Evolutionary conservation across 2,113 vertebrate species (phyloP).

Genomic region (Mobula hypostoma): DNA sequence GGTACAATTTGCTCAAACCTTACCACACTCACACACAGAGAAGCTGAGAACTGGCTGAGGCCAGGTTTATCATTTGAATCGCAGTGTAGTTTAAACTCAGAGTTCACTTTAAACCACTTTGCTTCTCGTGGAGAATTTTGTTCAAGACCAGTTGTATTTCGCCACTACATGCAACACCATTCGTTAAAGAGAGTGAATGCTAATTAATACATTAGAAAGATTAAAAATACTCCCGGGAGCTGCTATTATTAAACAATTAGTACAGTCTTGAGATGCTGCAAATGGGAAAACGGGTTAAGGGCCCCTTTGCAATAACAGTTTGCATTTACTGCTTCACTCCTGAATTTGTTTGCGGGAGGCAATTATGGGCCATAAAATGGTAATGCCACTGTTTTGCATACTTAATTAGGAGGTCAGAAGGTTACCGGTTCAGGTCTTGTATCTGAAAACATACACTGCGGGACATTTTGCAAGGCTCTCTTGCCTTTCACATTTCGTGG

Average conservation of each 20-base stretch:
- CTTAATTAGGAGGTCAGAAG: slow-evolving; percentile 63
- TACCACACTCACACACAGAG: not conserved
- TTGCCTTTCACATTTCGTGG: not conserved
- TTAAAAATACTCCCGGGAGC: slow-evolving; percentile 69
- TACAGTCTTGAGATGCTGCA: slow-evolving; percentile 82
- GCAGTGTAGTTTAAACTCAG: not conserved
- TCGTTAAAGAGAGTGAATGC: slow-evolving; percentile 41
- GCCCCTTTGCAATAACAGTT: slow-evolving; percentile 58
- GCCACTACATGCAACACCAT: not conserved
- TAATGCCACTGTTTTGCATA: slow-evolving; percentile 54
- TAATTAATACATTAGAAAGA: slow-evolving; percentile 94
- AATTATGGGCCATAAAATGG: slow-evolving; percentile 67
- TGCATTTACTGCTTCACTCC: slow-evolving; percentile 25
- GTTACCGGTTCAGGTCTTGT: slow-evolving; percentile 55
- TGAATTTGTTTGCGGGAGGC: slow-evolving; percentile 47
- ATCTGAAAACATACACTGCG: slow-evolving; percentile 44
- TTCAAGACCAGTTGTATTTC: not conserved
- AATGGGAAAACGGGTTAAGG: slow-evolving; percentile 59
- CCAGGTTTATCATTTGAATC: not conserved
- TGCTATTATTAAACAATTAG: slow-evolving; percentile 78
- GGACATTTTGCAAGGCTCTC: not conserved
- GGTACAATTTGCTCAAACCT: not conserved
- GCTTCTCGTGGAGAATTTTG: not conserved
- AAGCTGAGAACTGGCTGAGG: not conserved
- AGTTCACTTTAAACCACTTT: not conserved